Evolutionary conservation across 2,797 vertebrate species (phyloP).

Genomic region (Muraenolepis orangiensis): DNA sequence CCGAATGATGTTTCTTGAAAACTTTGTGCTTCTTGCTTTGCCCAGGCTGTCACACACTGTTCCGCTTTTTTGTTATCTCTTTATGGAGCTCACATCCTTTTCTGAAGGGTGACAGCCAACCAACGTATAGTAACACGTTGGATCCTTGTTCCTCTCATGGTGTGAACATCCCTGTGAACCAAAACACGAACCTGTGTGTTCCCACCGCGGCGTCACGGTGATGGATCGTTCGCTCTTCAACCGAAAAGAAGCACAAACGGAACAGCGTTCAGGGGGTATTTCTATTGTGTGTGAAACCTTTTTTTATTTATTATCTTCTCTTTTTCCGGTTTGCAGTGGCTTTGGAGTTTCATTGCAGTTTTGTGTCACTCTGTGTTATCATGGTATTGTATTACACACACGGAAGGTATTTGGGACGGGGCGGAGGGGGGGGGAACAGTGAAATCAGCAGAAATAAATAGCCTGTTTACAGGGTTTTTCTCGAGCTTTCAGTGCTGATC

Average conservation of each 20-base stretch:
- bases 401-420: conserved; percentile 27
- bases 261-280: background rate
- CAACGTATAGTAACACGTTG: no score
- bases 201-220: background rate
- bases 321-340: conserved; percentile 4
- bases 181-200: background rate
- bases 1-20: background rate
- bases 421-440: conserved; percentile 15
- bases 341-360: conserved; percentile 2
- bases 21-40: background rate
- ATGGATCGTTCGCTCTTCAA: background rate
- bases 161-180: background rate
- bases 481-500: conserved; percentile 7
- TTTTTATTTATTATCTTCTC: background rate
- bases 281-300: background rate
- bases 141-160: background rate
- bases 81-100: background rate
- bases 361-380: conserved; percentile 26
- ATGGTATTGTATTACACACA: conserved; percentile 46
- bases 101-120: background rate
- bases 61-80: background rate
- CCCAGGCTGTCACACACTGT: background rate
- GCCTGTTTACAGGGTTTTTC: conserved; percentile 42
- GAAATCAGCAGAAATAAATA: conserved; percentile 50
- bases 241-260: background rate